Conservation (phyloP, 2,888 invertebrate genomes). For the Drosophila mayaguana region DNA sequence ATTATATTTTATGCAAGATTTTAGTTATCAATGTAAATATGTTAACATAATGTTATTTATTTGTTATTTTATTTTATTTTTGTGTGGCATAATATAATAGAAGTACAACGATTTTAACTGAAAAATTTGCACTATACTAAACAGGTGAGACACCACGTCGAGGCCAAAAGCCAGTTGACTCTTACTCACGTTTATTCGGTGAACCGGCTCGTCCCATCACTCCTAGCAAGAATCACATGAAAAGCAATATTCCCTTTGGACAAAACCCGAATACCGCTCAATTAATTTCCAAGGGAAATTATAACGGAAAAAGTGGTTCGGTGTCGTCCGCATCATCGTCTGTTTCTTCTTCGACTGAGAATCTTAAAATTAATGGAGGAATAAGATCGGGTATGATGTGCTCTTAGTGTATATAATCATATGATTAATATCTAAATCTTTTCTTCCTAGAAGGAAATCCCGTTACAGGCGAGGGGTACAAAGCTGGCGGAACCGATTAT, state of each 20-base stretch:
- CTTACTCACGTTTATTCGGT: conserved; percentile 87
- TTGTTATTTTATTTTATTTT: background rate
- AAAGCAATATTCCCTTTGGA: conserved; percentile 86
- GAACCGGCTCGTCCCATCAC: conserved; percentile 86
- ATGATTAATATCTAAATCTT: background rate
- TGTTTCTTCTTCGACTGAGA: conserved; percentile 84
- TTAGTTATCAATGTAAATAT: conserved; percentile 7
- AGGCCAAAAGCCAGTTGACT: conserved; percentile 85
- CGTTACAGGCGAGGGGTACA: conserved; percentile 87
- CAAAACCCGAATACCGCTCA: conserved; percentile 82
- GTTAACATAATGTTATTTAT: conserved; percentile 22
- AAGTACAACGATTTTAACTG: conserved; percentile 9
- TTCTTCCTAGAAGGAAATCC: conserved; percentile 86
- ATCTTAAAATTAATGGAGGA: conserved; percentile 82
- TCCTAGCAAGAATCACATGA: conserved; percentile 87
- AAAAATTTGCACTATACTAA: conserved; percentile 12
- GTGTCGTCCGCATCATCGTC: conserved; percentile 83
- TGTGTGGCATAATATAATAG: background rate
- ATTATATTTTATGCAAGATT: conserved; percentile 14
- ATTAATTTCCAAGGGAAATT: conserved; percentile 79
- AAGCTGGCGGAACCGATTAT: conserved; percentile 82
- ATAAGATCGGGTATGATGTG: conserved; percentile 81
- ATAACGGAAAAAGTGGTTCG: conserved; percentile 83
- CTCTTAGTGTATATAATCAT: background rate
- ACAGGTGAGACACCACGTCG: conserved; percentile 84